These are phyloP conservation scores for Indicator maculatus DNA, from an alignment of 2,113 vertebrate species.

Conservation along the genomic window DNA sequence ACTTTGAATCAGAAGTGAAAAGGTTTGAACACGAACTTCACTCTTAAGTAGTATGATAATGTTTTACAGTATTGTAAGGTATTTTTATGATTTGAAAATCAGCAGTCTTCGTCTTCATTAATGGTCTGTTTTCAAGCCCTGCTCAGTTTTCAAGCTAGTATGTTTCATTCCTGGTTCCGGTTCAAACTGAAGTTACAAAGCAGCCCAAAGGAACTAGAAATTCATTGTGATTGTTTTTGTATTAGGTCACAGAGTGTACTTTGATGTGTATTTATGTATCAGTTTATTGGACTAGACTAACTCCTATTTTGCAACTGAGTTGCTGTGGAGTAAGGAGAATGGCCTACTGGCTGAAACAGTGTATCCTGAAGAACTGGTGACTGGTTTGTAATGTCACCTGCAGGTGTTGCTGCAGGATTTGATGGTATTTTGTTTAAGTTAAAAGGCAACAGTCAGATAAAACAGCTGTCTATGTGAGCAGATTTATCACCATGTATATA, in stretches of 20 bases:
- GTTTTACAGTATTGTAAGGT: not conserved
- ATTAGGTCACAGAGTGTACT: not conserved
- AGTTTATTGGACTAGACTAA: not conserved
- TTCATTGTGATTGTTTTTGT: not conserved
- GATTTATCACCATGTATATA: not conserved
- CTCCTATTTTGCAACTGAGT: not conserved
- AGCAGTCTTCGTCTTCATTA: not conserved
- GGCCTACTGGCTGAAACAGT: fast-evolving
- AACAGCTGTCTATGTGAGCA: not conserved
- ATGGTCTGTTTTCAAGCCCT: not conserved
- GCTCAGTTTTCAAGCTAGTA: not conserved
- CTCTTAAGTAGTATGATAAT: not conserved
- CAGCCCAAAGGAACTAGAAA: not conserved
- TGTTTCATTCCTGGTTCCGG: not conserved
- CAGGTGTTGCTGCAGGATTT: not conserved
- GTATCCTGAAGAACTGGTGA: not conserved
- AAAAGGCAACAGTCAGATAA: not conserved
- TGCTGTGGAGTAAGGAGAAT: not conserved
- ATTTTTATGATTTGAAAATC: not conserved
- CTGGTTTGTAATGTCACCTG: not conserved
- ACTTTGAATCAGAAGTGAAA: not conserved
- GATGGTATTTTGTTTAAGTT: not conserved
- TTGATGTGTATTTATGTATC: not conserved
- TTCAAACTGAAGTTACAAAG: not conserved
- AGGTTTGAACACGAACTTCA: not conserved